Conservation (phyloP, 2,888 invertebrate genomes). For the Caprella mutica region DNA sequence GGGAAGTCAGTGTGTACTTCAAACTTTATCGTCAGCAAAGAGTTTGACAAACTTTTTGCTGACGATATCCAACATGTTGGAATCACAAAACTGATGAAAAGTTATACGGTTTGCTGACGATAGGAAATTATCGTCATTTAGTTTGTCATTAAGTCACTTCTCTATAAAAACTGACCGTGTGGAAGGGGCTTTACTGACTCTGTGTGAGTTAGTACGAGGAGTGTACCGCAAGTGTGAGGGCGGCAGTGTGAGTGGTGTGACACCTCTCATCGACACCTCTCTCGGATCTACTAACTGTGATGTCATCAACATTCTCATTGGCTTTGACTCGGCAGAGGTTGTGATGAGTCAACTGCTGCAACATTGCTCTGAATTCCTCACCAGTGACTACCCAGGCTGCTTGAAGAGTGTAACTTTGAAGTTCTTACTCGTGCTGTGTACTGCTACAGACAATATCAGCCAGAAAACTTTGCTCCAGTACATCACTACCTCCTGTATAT, state of each 20-base stretch:
- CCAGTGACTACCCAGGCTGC: constrained; percentile 51
- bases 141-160: no score
- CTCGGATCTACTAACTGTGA: constrained; percentile 53
- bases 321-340: constrained; percentile 63
- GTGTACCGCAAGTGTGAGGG: constrained; percentile 52
- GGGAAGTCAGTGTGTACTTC: no score
- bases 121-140: no score
- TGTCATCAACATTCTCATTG: constrained; percentile 69
- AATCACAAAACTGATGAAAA: no score
- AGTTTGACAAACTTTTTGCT: no score
- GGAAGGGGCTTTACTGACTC: no score
- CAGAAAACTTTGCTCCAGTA: constrained; percentile 85
- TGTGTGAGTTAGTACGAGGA: constrained; percentile 74
- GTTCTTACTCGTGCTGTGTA: constrained; percentile 72
- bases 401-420: constrained; percentile 78
- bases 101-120: no score
- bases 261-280: background rate
- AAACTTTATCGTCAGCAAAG: no score
- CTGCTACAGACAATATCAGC: constrained; percentile 82
- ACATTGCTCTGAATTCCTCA: constrained; percentile 63
- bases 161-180: no score
- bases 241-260: background rate
- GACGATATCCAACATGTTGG: no score
- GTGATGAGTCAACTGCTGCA: constrained; percentile 44
- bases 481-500: constrained; percentile 69